Percentiles rank a stretch among this genome's conserved stretches.
These are phyloP conservation scores for Ganaspis sp. DNA, from an alignment of 1,140 invertebrate genomes.

Conservation along the genomic window DNA sequence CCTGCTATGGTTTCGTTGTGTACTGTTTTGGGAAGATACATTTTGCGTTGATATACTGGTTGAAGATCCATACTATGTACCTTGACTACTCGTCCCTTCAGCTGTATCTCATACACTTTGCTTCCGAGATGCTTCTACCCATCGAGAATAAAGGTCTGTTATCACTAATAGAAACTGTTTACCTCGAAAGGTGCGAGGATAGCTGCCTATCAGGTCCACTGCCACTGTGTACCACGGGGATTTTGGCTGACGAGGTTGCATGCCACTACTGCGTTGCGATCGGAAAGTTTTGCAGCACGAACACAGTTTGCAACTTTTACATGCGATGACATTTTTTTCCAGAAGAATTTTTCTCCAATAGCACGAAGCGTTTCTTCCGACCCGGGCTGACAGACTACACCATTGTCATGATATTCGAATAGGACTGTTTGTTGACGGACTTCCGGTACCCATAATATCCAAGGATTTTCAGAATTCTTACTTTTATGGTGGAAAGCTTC, in stretches of 20 bases:
- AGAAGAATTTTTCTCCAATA: neutral
- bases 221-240: slow-evolving; percentile 47
- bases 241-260: neutral
- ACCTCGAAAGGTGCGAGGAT: slow-evolving; percentile 42
- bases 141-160: slow-evolving; percentile 52
- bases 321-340: neutral
- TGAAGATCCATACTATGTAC: no score
- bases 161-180: slow-evolving; percentile 48
- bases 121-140: slow-evolving; percentile 56
- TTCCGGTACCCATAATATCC: neutral
- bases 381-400: neutral
- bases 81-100: no score
- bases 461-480: neutral
- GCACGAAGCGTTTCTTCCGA: neutral
- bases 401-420: neutral
- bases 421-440: neutral
- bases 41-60: no score
- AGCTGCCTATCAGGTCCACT: slow-evolving; percentile 51
- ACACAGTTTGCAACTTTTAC: neutral
- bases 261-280: neutral
- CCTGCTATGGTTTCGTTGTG: no score
- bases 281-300: neutral
- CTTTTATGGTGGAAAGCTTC: neutral
- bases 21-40: no score
- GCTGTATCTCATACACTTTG: no score